phyloP scores from a whole-genome alignment of 2,797 vertebrate species.

The Poeciliopsis gracilis region DNA sequence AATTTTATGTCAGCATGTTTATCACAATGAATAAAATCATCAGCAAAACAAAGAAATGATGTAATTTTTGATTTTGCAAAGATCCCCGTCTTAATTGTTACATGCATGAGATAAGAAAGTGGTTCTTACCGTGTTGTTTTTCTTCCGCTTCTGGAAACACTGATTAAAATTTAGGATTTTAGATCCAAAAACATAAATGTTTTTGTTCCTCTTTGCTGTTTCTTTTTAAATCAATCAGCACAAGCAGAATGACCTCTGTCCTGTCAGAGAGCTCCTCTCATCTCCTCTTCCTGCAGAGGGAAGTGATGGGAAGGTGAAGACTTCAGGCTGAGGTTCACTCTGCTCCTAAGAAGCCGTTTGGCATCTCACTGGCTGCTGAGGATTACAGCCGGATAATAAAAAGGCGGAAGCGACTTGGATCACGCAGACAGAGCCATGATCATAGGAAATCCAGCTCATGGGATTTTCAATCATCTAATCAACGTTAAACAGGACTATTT shows the following conservation, averaged over 20 bases:
- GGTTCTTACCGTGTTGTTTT: background rate
- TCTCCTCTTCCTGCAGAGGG: background rate
- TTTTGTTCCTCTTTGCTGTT: constrained; percentile 3
- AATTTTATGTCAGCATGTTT: background rate
- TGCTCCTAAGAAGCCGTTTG: constrained; percentile 67
- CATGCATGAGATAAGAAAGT: background rate
- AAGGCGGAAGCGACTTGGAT: constrained; percentile 41
- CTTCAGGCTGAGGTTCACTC: constrained; percentile 52
- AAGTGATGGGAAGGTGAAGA: constrained; percentile 40
- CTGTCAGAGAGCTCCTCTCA: background rate
- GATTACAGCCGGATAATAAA: constrained; percentile 72
- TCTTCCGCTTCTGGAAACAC: background rate
- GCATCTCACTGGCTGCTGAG: constrained; percentile 64
- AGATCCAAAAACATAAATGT: constrained; percentile 1
- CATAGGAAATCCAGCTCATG: constrained; percentile 30
- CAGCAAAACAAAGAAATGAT: background rate
- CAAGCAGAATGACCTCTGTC: constrained; percentile 23
- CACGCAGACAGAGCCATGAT: constrained; percentile 51
- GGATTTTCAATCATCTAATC: background rate
- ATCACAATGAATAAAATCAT: background rate
- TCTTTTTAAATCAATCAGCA: constrained; percentile 5
- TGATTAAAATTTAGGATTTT: constrained; percentile 3
- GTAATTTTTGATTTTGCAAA: background rate
- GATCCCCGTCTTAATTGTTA: background rate
- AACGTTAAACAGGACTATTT: background rate